Evolutionary conservation across 2,888 invertebrate genomes (phyloP).

Genomic region (Hoplodrina blanda): DNA sequence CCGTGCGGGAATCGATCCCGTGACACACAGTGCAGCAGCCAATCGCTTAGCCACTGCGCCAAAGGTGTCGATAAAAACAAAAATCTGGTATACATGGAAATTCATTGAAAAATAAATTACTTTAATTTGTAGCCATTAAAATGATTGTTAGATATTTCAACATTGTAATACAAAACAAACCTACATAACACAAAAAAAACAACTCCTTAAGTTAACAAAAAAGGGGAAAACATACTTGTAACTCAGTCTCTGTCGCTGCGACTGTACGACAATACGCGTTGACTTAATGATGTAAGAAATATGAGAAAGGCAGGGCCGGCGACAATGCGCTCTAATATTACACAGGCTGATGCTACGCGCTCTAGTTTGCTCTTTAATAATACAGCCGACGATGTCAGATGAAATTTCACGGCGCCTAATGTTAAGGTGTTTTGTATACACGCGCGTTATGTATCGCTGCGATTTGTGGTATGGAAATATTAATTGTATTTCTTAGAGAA

Average conservation of each 20-base stretch:
- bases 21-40: no score
- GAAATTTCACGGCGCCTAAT: conserved; percentile 53
- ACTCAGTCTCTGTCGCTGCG: conserved; percentile 20
- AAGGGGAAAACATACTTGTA: conserved; percentile 11
- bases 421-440: conserved; percentile 19
- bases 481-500: background rate
- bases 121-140: no score
- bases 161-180: background rate
- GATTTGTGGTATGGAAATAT: background rate
- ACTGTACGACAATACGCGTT: conserved; percentile 57
- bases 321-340: conserved; percentile 74
- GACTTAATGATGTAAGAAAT: conserved; percentile 86
- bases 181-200: background rate
- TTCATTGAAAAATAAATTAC: no score
- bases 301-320: conserved; percentile 73
- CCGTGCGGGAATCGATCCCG: no score
- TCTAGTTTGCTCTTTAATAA: conserved; percentile 65
- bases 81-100: no score
- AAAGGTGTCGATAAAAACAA: no score
- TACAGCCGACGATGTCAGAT: conserved; percentile 59
- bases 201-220: conserved; percentile 5
- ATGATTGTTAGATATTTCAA: no score
- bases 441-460: background rate
- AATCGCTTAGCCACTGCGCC: no score
- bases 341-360: conserved; percentile 54